A percentile compares a stretch with the other conserved stretches of the same genome.
These are phyloP conservation scores for Cranoglanis bouderius DNA, from an alignment of 2,113 vertebrate genomes.

Conservation along the genomic window DNA sequence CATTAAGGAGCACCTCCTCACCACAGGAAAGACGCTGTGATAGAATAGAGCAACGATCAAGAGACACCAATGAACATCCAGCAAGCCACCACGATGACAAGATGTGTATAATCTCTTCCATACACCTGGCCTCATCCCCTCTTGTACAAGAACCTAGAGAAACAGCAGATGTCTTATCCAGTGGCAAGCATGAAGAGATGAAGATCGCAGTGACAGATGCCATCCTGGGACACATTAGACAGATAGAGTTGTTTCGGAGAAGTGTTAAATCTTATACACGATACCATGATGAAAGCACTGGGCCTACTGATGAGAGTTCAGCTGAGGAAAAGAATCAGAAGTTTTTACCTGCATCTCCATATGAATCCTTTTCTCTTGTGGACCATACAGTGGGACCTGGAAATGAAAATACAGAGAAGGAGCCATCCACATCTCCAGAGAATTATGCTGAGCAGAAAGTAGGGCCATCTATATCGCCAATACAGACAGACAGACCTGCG, in stretches of 20 bases:
- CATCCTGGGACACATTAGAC: constrained; percentile 36
- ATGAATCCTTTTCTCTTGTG: neutral
- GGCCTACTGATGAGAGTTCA: constrained; percentile 23
- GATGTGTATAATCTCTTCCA: neutral
- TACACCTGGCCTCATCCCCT: neutral
- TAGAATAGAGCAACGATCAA: constrained; percentile 39
- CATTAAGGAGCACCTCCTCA: constrained; percentile 45
- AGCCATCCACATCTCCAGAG: neutral
- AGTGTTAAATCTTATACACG: neutral
- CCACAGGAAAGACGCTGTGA: constrained; percentile 47
- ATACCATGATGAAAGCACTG: constrained; percentile 10
- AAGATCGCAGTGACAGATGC: constrained; percentile 52
- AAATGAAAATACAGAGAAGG: neutral
- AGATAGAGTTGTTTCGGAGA: neutral
- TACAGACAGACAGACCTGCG: constrained; percentile 15
- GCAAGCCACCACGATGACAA: constrained; percentile 1
- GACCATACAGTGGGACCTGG: constrained; percentile 19
- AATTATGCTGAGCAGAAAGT: constrained; percentile 8
- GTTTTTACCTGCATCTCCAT: constrained; percentile 11
- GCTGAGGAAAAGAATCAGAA: constrained; percentile 48
- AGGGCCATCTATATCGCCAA: neutral
- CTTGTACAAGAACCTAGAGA: neutral
- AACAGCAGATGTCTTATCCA: constrained; percentile 14
- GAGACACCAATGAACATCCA: constrained; percentile 28
- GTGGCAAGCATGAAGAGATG: constrained; percentile 43